Evolutionary conservation across 2,888 invertebrate species (phyloP).

Genomic region (Ectemnius cavifrons): DNA sequence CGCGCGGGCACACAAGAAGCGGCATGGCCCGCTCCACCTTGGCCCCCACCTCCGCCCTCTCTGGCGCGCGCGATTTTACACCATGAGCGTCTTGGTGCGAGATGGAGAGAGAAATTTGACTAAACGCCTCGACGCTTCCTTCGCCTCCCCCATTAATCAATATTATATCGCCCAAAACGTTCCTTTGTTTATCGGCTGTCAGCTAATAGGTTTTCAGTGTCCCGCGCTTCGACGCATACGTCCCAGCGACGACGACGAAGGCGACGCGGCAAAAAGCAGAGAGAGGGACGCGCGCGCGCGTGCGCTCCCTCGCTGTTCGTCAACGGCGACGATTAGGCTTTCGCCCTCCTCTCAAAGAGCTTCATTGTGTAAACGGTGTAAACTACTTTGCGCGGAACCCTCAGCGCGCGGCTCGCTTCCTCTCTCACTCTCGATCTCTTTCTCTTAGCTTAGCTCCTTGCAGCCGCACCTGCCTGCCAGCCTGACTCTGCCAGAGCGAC

Average conservation of each 20-base stretch:
- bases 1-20: slow-evolving; percentile 53
- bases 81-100: too few species aligned
- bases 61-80: not conserved
- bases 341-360: slow-evolving; percentile 53
- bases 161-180: slow-evolving; percentile 78
- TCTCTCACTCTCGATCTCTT: too few species aligned
- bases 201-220: slow-evolving; percentile 76
- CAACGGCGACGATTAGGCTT: slow-evolving; percentile 51
- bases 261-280: slow-evolving; percentile 49
- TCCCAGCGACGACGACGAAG: slow-evolving; percentile 16
- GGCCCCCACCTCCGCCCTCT: not conserved
- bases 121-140: slow-evolving; percentile 78
- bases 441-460: too few species aligned
- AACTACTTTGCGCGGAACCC: slow-evolving; percentile 53
- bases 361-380: slow-evolving; percentile 59
- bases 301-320: not conserved
- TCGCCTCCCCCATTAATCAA: slow-evolving; percentile 78
- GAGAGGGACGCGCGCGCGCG: slow-evolving; percentile 17
- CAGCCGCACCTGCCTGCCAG: not conserved
- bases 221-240: slow-evolving; percentile 60
- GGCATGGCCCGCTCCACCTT: slow-evolving; percentile 9
- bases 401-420: slow-evolving; percentile 28
- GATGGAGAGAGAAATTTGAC: slow-evolving; percentile 75
- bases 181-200: slow-evolving; percentile 78
- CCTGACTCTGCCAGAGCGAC: not conserved